Conservation (phyloP, 2,113 vertebrate species). For the Stictonetta naevosa region DNA sequence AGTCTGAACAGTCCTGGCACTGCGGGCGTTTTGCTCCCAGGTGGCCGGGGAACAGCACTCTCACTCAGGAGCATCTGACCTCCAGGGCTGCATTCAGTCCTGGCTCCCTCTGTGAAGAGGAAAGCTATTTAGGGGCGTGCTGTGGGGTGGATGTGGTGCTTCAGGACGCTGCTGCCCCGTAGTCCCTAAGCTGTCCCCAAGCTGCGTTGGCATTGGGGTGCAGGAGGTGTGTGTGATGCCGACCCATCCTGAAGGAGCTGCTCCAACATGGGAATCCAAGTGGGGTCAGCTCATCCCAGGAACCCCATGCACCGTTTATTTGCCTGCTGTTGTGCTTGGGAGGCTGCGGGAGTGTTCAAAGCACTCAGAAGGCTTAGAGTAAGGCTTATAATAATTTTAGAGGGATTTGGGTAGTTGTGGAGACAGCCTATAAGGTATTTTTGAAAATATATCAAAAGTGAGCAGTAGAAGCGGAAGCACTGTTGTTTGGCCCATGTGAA, state of each 20-base stretch:
- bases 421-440: neutral
- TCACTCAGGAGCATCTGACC: neutral
- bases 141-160: neutral
- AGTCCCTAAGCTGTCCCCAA: neutral
- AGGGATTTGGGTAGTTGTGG: neutral
- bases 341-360: neutral
- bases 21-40: neutral
- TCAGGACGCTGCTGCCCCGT: neutral
- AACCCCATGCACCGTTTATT: accelerated
- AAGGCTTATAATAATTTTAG: neutral
- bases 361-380: neutral
- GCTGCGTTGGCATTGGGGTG: accelerated
- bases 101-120: neutral
- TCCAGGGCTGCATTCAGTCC: neutral
- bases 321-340: neutral
- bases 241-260: accelerated
- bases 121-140: neutral
- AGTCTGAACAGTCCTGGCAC: neutral
- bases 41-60: neutral
- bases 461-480: accelerated
- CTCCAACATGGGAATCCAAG: accelerated
- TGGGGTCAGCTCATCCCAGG: neutral
- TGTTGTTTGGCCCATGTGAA: neutral
- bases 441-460: neutral
- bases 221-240: neutral